phyloP scores from a whole-genome alignment of 2,888 invertebrate genomes.

The Ophioninae sp. region DNA sequence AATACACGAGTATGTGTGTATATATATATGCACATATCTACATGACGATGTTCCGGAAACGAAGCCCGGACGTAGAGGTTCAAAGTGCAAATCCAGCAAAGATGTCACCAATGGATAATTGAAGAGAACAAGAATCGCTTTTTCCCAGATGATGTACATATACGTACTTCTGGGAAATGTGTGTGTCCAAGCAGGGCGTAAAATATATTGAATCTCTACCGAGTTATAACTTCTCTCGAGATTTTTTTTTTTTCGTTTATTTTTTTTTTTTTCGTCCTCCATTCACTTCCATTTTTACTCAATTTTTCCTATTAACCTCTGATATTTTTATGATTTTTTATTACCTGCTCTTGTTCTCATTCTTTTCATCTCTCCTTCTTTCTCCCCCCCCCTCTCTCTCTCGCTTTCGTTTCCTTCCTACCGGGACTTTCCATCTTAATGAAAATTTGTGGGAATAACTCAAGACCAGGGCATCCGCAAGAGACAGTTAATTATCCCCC shows the following conservation, averaged over 20 bases:
- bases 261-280: background rate
- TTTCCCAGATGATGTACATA: conserved; percentile 25
- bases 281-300: conserved; percentile 20
- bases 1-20: conserved; percentile 35
- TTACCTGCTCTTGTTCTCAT: conserved; percentile 29
- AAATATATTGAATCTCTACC: conserved; percentile 30
- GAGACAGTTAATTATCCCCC: conserved; percentile 61
- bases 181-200: background rate
- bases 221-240: conserved; percentile 38
- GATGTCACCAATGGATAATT: conserved; percentile 61
- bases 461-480: conserved; percentile 45
- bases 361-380: conserved; percentile 13
- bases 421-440: conserved; percentile 53
- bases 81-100: conserved; percentile 61
- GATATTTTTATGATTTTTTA: conserved; percentile 32
- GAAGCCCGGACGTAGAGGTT: conserved; percentile 38
- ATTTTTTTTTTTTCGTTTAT: conserved; percentile 10
- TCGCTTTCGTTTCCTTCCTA: conserved; percentile 33
- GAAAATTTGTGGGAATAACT: conserved; percentile 61
- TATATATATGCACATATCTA: background rate
- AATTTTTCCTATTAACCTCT: conserved; percentile 31
- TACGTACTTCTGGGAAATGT: background rate
- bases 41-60: conserved; percentile 34
- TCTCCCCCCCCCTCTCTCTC: conserved; percentile 27
- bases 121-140: conserved; percentile 58